Evolutionary conservation across 1,140 invertebrate genomes (phyloP), one percentile per base, ranked within the genome.

Genomic region (Drosophila suzukii): DNA sequence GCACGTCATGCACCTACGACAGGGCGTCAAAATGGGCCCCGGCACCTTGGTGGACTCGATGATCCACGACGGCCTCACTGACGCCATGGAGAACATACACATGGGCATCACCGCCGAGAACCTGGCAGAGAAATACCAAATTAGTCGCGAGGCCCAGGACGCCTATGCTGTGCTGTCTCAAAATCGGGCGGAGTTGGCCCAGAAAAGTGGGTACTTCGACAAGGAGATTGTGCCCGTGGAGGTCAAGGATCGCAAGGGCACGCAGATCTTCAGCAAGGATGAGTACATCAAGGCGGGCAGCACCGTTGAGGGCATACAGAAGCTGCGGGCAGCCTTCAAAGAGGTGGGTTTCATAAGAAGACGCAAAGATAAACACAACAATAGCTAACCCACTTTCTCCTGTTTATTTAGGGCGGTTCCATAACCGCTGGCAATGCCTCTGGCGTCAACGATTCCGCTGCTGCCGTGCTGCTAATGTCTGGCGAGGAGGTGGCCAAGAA

Each of bases 21-120:
- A 93, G 75, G 95, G 95, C 38, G 77, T 94, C 0, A 97, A 96
- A 93, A 93, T 97, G 92, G 97, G 97, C 20, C 90, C 95, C 86
- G 92, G 92, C 10, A 92, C 92, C 46, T 78, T 98, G 61, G 75
- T 93, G 12, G 97, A 98, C 91, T 95, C 95, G 1, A 94, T 97
- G 94, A 36, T 97, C 8, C 79, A 83, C 24, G 97, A 98, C 94
- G 97, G 97, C 2, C 93, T 98, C 6, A 96, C 94, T 6, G 97
- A 98, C 94, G 96, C 96, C 10, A 97, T 98, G 91, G 86, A 94
- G 78, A 93, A 94, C 75, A 95, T 96, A 68, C 96, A 97, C 79
- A 98, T 98, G 97, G 97, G 97, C 61, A 93, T 96, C 47, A 98
- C 97, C 80, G 96, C 96, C 75, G 97, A 98, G 93, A 97, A 97